These are phyloP conservation scores for Ostrea edulis DNA, from an alignment of 1,140 invertebrate genomes.

Conservation along the genomic window DNA sequence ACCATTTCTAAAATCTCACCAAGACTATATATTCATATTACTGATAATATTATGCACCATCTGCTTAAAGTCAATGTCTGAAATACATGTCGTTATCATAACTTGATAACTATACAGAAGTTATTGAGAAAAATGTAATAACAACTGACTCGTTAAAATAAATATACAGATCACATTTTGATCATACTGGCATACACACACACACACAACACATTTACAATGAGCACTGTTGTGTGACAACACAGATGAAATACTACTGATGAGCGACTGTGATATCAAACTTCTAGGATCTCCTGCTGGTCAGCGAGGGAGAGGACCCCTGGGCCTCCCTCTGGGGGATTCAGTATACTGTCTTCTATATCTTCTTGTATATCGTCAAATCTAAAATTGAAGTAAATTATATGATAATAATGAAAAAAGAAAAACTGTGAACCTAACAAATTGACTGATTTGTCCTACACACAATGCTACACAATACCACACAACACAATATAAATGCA, in stretches of 20 bases:
- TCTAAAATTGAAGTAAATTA: conserved; percentile 43
- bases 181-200: not conserved
- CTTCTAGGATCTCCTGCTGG: conserved; percentile 65
- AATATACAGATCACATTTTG: not conserved
- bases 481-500: no score
- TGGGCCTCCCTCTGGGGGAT: conserved; percentile 56
- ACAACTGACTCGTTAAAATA: not conserved
- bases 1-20: no score
- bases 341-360: conserved; percentile 66
- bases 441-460: no score
- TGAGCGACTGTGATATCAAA: conserved; percentile 48
- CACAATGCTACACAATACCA: no score
- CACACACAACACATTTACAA: not conserved
- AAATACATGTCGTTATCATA: no score
- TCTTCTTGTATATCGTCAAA: conserved; percentile 66
- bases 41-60: no score
- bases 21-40: no score
- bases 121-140: no score
- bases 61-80: no score
- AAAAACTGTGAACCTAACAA: no score
- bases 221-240: conserved; percentile 38
- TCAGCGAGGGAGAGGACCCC: conserved; percentile 60
- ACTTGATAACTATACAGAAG: no score
- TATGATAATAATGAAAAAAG: no score
- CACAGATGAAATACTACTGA: conserved; percentile 1